Conservation (phyloP, 2,888 invertebrate species). For the Lasioglossum calceatum region DNA sequence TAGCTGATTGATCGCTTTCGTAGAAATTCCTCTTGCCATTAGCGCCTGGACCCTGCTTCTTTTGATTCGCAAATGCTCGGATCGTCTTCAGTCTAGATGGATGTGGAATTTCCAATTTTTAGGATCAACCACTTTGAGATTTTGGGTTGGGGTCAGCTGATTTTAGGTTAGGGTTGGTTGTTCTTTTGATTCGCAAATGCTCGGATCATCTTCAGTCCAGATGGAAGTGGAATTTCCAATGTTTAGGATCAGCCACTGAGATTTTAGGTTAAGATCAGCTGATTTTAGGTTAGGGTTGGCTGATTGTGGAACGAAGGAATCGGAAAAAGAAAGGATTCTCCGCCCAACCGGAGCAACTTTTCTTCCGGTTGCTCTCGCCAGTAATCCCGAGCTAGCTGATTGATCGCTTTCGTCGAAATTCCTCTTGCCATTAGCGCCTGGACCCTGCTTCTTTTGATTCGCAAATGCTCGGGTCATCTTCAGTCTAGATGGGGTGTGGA, state of each 20-base stretch:
- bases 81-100: neutral
- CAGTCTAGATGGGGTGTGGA: neutral
- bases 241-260: neutral
- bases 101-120: neutral
- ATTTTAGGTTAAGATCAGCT: neutral
- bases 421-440: too few species aligned
- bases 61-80: neutral
- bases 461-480: neutral
- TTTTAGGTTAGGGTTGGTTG: too few species aligned
- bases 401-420: too few species aligned
- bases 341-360: too few species aligned
- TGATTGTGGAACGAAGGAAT: too few species aligned
- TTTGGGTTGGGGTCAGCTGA: neutral
- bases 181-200: neutral
- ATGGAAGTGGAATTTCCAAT: neutral
- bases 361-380: too few species aligned
- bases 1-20: conserved; percentile 45
- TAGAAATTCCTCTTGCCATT: neutral
- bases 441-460: too few species aligned
- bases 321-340: too few species aligned
- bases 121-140: neutral
- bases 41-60: neutral
- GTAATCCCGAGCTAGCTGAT: too few species aligned
- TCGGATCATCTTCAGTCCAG: neutral
- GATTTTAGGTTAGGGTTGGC: neutral